Conservation (phyloP, 2,113 vertebrate species). For the Ancistrus triradiatus region DNA sequence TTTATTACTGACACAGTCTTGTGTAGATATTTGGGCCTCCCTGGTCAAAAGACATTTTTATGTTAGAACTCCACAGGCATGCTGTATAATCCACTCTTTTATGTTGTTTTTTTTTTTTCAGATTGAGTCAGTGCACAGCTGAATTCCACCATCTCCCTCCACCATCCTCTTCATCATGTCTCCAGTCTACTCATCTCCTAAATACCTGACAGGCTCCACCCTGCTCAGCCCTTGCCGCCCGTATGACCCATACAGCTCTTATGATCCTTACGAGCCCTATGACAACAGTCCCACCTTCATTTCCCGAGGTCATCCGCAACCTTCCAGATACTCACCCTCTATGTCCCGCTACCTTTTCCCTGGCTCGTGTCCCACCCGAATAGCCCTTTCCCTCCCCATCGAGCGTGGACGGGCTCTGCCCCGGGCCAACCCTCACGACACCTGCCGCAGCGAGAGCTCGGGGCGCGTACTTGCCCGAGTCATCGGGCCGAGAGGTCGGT, state of each 20-base stretch:
- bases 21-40: no score
- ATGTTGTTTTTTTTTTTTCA: slow-evolving; percentile 27
- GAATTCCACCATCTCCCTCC: slow-evolving; percentile 48
- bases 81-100: not conserved
- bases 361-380: slow-evolving; percentile 50
- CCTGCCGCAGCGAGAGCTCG: slow-evolving; percentile 62
- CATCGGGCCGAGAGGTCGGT: slow-evolving; percentile 55
- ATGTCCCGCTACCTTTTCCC: slow-evolving; percentile 62
- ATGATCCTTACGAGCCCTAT: slow-evolving; percentile 51
- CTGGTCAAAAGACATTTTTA: no score
- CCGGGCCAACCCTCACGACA: slow-evolving; percentile 56
- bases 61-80: no score
- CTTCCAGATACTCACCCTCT: slow-evolving; percentile 55
- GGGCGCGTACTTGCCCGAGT: slow-evolving; percentile 51
- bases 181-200: slow-evolving; percentile 79
- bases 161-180: slow-evolving; percentile 70
- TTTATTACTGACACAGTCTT: no score
- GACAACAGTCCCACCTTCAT: slow-evolving; percentile 52
- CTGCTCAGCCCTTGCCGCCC: slow-evolving; percentile 60
- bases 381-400: slow-evolving; percentile 51
- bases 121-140: slow-evolving; percentile 27
- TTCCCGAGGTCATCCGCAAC: slow-evolving; percentile 66
- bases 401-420: slow-evolving; percentile 50
- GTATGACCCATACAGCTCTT: slow-evolving; percentile 46
- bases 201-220: slow-evolving; percentile 64